Base-by-base conservation (phyloP, 2,113 vertebrate genomes). In the Nestor notabilis region DNA sequence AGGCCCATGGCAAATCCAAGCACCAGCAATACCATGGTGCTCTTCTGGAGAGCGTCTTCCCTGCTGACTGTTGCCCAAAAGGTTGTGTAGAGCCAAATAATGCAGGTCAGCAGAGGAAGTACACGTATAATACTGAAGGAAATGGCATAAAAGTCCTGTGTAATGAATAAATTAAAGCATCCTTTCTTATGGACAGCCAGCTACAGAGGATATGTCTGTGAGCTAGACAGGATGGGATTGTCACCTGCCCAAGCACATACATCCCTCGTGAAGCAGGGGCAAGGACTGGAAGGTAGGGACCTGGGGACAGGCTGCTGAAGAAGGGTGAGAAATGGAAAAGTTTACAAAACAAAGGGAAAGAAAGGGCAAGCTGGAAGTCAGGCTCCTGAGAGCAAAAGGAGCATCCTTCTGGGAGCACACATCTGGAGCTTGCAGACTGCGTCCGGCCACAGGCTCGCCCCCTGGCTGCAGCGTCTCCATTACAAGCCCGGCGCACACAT, bases 401-500 rank as follows among this genome's bases (percentile, higher is more conserved):
- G 10, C 39, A 61, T 11, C 68, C 72, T 58, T n/a, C 1, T 3
- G 28, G 20, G 21, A 84, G 50, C 17, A 33, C 10, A 11, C 35
- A 12, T 9, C 74, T 47, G 53, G 24, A 13, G 28, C 58, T 60
- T 66, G 35, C 77, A 81, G 84, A n/a, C 5, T 68, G 7, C 4
- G 7, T 4, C 46, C 46, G 77, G 47, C 61, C 43, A 29, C 75
- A 47, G n/a, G 10, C 25, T 69, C 44, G 2, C 28, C 3, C 43
- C 18, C 29, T 16, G 4, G 6, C 44, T 20, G 11, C 6, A 25
- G 52, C 0, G 6, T 21, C 28, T 72, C 80, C 47, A 23, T 20
- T 10, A n/a, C 60, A 50, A 50, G 15, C 63, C n/a, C 0, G 0
- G 8, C 20, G 20, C 63, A 19, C 2, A 2, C 12, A 10, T 9